Conservation (phyloP, 2,113 vertebrate species). For the Trichechus manatus region DNA sequence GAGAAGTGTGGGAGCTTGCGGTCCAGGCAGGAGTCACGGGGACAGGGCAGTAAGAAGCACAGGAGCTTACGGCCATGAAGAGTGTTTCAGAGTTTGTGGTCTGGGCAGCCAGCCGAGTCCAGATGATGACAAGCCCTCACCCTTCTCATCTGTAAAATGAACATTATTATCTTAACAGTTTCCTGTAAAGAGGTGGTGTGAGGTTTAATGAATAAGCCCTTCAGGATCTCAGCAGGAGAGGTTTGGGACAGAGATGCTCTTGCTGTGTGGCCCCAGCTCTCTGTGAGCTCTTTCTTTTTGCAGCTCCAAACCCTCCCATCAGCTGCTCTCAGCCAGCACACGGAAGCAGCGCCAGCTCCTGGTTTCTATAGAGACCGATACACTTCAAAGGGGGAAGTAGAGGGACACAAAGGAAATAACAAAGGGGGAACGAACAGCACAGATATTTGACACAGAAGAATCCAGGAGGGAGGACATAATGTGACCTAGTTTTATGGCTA, state of each 20-base stretch:
- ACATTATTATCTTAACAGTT: too few relatives aligned
- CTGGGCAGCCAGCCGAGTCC: background rate
- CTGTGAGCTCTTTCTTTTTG: background rate
- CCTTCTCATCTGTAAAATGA: background rate
- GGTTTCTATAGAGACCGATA: constrained; percentile 83
- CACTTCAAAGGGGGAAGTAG: background rate
- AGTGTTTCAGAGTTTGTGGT: background rate
- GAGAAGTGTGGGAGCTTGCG: fast-evolving
- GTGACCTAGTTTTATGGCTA: background rate
- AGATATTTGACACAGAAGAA: background rate
- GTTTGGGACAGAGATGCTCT: background rate
- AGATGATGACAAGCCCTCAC: background rate
- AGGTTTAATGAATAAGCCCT: background rate
- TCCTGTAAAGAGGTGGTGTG: background rate
- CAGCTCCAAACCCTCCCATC: constrained; percentile 33
- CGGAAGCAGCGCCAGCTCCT: constrained; percentile 28
- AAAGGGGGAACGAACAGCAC: background rate
- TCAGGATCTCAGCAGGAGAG: background rate
- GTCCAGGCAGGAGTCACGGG: background rate
- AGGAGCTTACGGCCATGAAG: background rate
- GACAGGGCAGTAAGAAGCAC: background rate
- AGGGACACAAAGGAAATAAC: constrained; percentile 13
- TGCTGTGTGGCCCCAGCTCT: background rate
- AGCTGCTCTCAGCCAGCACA: constrained; percentile 50
- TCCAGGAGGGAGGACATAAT: background rate